Evolutionary conservation across 2,888 invertebrate species (phyloP), one percentile per base, ranked within the genome.

Genomic region (Drosophila villosipedis): DNA sequence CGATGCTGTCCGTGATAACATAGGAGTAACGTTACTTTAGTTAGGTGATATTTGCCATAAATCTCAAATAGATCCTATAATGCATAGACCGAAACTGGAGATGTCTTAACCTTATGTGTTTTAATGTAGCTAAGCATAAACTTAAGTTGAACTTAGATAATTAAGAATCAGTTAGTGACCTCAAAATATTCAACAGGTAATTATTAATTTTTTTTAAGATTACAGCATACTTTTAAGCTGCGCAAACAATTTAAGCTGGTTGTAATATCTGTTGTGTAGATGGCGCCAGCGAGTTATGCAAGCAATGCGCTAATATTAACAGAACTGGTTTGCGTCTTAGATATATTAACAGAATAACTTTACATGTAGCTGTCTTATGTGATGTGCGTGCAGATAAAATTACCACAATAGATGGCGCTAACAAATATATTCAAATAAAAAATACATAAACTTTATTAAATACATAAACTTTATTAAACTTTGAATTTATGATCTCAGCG

Each of bases 341-440:
- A 70, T 12, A 2, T 12, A 22, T 2, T n/a, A 25, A 22, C 60
- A 57, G 30, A 25, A 22, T 39, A 10, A 53, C 16, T 63, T 12
- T 19, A 28, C 39, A 16, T 14, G 16, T 61, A 54, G 54, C 60
- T 50, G 49, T 19, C 4, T 9, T 1, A 25, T 6, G 12, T 1
- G 12, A 22, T 14, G 19, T 12, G 0, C 14, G 12, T 1, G 22
- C 16, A 25, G 19, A 9, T 10, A 4, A 9, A 55, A 31, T 31
- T n/a, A 10, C 25, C 5, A n/a, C 76, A 47, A 50, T 59, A 79
- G 78, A 72, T 78, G 78, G 71, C 71, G 79, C 39, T 25, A 28
- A 10, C 1, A 53, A 49, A 31, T 14, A 14, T 33, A 12, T 14
- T 58, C 9, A 49, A 22, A n/a, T 3, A n/a, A 16, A 5, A 0